Conservation (phyloP, 2,888 invertebrate genomes). For the Invenusta paracnida region DNA sequence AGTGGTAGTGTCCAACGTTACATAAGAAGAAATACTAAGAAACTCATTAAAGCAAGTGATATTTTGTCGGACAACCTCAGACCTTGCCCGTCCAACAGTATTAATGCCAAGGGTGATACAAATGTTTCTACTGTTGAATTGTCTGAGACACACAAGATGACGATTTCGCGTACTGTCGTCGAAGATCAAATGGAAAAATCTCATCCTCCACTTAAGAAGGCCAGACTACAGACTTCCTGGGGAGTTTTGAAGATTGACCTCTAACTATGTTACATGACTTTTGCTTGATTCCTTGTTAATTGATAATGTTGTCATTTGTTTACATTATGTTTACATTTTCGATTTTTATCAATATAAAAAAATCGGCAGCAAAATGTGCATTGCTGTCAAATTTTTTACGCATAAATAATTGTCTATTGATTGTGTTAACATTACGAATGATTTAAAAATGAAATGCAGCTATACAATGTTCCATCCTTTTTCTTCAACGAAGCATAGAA, state of each 20-base stretch:
- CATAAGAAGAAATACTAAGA: background rate
- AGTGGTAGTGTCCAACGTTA: background rate
- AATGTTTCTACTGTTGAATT: background rate
- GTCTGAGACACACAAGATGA: conserved; percentile 17
- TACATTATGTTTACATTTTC: background rate
- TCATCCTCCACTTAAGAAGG: conserved; percentile 13
- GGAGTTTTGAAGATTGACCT: background rate
- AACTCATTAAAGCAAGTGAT: background rate
- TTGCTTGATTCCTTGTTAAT: background rate
- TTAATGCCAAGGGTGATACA: background rate
- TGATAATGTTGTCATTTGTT: background rate
- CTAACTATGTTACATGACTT: background rate
- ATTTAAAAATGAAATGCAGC: background rate
- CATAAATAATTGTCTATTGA: background rate
- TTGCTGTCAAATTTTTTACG: background rate
- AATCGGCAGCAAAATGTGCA: background rate
- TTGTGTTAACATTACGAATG: background rate
- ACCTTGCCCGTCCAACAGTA: background rate
- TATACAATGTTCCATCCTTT: background rate
- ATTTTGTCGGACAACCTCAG: background rate
- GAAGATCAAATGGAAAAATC: conserved; percentile 22
- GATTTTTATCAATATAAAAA: background rate
- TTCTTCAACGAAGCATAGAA: background rate
- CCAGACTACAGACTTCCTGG: conserved; percentile 14
- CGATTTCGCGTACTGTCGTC: conserved; percentile 19